Percentiles rank a stretch among this genome's conserved stretches.
These are phyloP conservation scores for Sarcophaga subvicina DNA, from an alignment of 2,888 invertebrate species.

Conservation along the genomic window DNA sequence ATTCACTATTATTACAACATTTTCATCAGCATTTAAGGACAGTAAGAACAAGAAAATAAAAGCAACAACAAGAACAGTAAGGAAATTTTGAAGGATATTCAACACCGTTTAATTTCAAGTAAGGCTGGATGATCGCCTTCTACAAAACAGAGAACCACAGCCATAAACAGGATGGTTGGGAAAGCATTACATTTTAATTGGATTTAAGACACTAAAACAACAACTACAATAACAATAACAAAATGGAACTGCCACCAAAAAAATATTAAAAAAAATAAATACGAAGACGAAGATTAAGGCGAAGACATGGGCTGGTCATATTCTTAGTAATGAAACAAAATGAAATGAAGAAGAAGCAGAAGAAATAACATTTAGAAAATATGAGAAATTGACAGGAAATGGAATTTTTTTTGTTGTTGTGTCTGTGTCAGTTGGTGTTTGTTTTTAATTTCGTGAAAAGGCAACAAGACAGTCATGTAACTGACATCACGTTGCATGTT, in stretches of 20 bases:
- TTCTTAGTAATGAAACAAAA: neutral
- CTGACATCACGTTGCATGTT: neutral
- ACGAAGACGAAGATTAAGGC: neutral
- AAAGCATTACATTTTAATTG: slow-evolving; percentile 26
- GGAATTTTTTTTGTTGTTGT: slow-evolving; percentile 13
- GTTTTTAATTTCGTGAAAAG: no score
- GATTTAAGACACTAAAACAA: neutral
- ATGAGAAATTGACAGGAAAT: slow-evolving; percentile 14
- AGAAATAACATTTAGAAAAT: slow-evolving; percentile 1
- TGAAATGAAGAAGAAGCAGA: neutral
- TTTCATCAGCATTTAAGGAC: slow-evolving; percentile 16
- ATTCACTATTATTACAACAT: neutral
- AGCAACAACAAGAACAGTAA: slow-evolving; percentile 43
- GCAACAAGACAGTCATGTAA: no score
- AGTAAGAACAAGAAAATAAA: slow-evolving; percentile 5
- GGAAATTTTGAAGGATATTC: slow-evolving; percentile 33
- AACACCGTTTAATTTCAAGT: slow-evolving; percentile 21
- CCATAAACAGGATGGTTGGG: slow-evolving; percentile 2
- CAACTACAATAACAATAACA: neutral
- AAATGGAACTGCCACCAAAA: neutral
- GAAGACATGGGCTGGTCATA: no score
- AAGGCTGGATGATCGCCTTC: neutral
- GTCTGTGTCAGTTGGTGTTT: neutral
- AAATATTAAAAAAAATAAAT: slow-evolving; percentile 8
- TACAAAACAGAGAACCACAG: neutral